A percentile compares a stretch with the other conserved stretches of the same genome.
Conservation (phyloP, 1,140 invertebrate genomes). For the Cotesia typhae region DNA sequence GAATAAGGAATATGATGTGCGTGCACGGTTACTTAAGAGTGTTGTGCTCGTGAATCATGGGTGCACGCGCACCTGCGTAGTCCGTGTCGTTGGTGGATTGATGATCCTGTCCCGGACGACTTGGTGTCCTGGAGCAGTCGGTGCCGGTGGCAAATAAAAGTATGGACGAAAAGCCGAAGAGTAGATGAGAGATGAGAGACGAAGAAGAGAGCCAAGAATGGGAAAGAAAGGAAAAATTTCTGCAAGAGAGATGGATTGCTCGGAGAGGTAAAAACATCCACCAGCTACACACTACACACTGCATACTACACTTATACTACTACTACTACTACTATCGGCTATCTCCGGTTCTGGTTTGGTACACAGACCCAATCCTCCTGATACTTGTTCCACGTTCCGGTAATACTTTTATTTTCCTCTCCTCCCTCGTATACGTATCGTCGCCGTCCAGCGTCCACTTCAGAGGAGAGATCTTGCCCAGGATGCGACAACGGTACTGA, state of each 20-base stretch:
- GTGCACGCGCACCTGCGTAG: constrained; percentile 32
- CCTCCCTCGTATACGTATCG: background rate
- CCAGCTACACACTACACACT: background rate
- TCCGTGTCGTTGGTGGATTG: constrained; percentile 37
- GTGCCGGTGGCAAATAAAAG: constrained; percentile 16
- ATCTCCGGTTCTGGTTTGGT: background rate
- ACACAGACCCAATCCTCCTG: background rate
- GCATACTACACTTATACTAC: no score
- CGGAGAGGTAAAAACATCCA: constrained; percentile 6
- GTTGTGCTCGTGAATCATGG: constrained; percentile 27
- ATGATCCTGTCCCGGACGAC: constrained; percentile 38
- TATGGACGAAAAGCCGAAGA: background rate
- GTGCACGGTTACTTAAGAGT: constrained; percentile 2
- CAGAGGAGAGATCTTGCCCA: constrained; percentile 13
- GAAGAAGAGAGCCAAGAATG: background rate
- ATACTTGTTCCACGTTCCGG: no score
- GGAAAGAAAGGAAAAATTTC: background rate
- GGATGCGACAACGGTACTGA: constrained; percentile 40
- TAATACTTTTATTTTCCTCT: background rate
- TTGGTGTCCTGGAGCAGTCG: constrained; percentile 31
- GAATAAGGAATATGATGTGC: background rate
- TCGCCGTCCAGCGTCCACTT: constrained; percentile 3
- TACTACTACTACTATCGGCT: background rate
- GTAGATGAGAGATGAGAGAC: background rate
- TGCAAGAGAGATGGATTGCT: background rate